phyloP scores from a whole-genome alignment of 2,113 vertebrate genomes.

The Oncorhynchus gorbuscha region DNA sequence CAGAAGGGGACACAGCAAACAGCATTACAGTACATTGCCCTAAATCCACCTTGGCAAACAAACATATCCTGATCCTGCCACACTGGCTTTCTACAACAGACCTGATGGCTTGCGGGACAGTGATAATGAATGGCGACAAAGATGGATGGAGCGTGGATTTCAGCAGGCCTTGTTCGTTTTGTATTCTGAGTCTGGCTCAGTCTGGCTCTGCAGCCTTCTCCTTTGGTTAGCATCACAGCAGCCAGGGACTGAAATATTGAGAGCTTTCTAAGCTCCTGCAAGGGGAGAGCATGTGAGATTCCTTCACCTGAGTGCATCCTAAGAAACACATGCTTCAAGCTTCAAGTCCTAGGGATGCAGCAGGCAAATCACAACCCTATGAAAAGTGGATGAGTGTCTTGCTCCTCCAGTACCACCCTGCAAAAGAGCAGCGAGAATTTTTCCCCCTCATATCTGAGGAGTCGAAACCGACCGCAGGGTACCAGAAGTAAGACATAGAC shows the following conservation, averaged over 20 bases:
- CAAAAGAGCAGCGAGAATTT: neutral
- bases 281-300: slow-evolving; percentile 1
- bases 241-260: slow-evolving; percentile 6
- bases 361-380: slow-evolving; percentile 26
- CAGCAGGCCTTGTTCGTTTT: neutral
- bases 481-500: no score
- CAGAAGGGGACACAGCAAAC: neutral
- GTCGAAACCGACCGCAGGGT: neutral
- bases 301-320: slow-evolving; percentile 14
- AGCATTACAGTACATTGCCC: neutral
- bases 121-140: no score
- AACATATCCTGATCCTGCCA: neutral
- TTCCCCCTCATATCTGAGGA: neutral
- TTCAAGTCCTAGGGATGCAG: slow-evolving; percentile 13
- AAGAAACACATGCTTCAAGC: no score
- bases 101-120: neutral
- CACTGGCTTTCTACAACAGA: neutral
- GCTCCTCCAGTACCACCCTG: neutral
- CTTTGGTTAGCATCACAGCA: neutral
- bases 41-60: neutral
- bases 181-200: neutral
- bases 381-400: slow-evolving; percentile 40
- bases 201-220: slow-evolving; percentile 1
- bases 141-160: neutral
- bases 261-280: neutral